Evolutionary conservation across 2,888 invertebrate species (phyloP), one percentile per base, ranked within the genome.

Genomic region (Theodoxus fluviatilis): DNA sequence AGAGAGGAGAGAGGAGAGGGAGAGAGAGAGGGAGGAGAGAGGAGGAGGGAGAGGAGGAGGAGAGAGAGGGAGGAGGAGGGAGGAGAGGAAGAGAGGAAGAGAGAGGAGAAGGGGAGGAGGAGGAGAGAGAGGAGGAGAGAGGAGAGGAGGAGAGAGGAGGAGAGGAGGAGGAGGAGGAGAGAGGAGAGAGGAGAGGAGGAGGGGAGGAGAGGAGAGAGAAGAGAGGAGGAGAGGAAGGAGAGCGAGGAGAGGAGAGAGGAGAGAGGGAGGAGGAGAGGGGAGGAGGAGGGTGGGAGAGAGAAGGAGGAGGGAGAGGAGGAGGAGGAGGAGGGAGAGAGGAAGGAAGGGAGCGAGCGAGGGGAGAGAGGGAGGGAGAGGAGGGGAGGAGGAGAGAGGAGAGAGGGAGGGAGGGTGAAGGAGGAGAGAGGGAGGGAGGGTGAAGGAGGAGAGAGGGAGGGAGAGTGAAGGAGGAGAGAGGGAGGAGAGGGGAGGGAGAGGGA

Each of bases 71-170:
- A 38, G 9, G 9, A 18, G 61, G 59, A 43, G 43, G 61, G 40
- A 59, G 22, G 31, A 68, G 59, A 59, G 31, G 61, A 43, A 68
- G 68, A 59, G 61, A 61, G 57, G 28, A 18, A 68, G 68, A 55
- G 33, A 68, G 68, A 15, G 65, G 43, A 18, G 33, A 59, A 52
- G 31, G 22, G 15, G 52, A 49, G 33, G 33, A n/a, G 33, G 65
- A 40, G 33, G 25, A 7, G 15, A n/a, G n/a, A n/a, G n/a, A n/a
- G n/a, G n/a, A n/a, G n/a, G n/a, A n/a, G n/a, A n/a, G n/a, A n/a
- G n/a, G n/a, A n/a, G n/a, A n/a, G n/a, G n/a, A n/a, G n/a, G n/a
- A n/a, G n/a, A n/a, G n/a, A n/a, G n/a, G 4, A 7, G 22, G 63
- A 25, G 63, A 38, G 63, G 37, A 40, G 9, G 38, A 38, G 63